Percentiles rank a stretch among this genome's conserved stretches.
phyloP scores from a whole-genome alignment of 2,888 invertebrate species.

The Leucophenga maculata region DNA sequence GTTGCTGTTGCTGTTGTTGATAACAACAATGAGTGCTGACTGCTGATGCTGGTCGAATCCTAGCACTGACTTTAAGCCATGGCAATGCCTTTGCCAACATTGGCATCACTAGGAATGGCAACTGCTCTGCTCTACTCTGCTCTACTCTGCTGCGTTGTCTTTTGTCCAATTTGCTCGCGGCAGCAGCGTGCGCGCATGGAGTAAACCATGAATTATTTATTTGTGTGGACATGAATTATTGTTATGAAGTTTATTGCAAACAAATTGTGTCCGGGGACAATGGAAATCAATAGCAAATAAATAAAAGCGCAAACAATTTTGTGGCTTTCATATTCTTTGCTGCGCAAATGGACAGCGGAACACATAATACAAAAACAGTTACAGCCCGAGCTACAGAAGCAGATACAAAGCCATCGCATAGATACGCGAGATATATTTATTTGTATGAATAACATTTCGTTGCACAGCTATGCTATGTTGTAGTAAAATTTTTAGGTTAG shows the following conservation, averaged over 20 bases:
- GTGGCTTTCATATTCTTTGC: conserved; percentile 51
- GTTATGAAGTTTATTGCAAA: conserved; percentile 68
- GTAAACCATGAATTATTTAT: conserved; percentile 64
- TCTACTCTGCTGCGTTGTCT: too few species aligned
- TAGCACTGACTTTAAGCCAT: too few species aligned
- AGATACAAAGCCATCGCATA: conserved; percentile 31
- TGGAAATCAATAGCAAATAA: conserved; percentile 67
- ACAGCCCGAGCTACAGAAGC: neutral
- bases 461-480: too few species aligned
- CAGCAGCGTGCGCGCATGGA: neutral
- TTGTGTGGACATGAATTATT: conserved; percentile 67
- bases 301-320: conserved; percentile 65
- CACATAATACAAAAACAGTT: neutral
- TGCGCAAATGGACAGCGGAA: neutral
- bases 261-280: conserved; percentile 66
- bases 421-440: conserved; percentile 30
- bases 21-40: too few species aligned
- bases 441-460: too few species aligned
- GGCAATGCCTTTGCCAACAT: too few species aligned
- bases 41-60: too few species aligned
- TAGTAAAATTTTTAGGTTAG: too few species aligned
- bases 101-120: too few species aligned
- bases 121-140: too few species aligned
- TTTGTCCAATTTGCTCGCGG: neutral
- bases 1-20: neutral